Percentiles rank a stretch among this genome's conserved stretches.
phyloP scores from a whole-genome alignment of 1,140 invertebrate genomes.

The Drosophila tristis region DNA sequence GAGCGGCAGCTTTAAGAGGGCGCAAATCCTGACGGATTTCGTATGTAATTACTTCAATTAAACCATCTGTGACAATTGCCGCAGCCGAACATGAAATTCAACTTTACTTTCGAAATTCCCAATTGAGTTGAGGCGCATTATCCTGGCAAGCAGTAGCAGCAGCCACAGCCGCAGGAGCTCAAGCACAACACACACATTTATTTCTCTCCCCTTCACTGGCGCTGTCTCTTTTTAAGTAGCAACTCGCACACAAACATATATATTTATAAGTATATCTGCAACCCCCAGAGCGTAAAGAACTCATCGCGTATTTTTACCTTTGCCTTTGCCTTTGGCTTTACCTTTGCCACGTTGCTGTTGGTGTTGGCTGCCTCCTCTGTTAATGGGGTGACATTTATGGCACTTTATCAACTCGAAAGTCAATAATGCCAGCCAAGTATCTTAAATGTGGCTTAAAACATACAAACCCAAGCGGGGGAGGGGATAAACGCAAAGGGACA shows the following conservation, averaged over 20 bases:
- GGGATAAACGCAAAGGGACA: background rate
- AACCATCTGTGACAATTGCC: slow-evolving; percentile 84
- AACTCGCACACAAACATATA: too few species aligned
- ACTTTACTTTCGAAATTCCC: slow-evolving; percentile 84
- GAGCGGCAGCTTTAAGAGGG: background rate
- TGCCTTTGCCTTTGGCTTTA: slow-evolving; percentile 42
- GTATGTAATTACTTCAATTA: slow-evolving; percentile 84
- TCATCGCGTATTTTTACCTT: slow-evolving; percentile 51
- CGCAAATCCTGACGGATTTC: slow-evolving; percentile 83
- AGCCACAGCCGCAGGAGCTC: slow-evolving; percentile 40
- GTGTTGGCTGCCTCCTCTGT: slow-evolving; percentile 33
- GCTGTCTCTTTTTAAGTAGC: too few species aligned
- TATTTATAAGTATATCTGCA: too few species aligned
- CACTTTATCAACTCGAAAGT: slow-evolving; percentile 83
- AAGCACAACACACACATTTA: slow-evolving; percentile 49
- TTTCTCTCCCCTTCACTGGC: slow-evolving; percentile 17
- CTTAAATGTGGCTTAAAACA: slow-evolving; percentile 76
- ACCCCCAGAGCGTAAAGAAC: background rate
- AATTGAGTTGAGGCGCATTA: slow-evolving; percentile 83
- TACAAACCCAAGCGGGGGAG: slow-evolving; percentile 1
- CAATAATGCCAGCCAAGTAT: slow-evolving; percentile 78
- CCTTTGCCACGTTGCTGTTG: slow-evolving; percentile 23
- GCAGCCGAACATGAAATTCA: slow-evolving; percentile 83
- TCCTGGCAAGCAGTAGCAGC: slow-evolving; percentile 65
- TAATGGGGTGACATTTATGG: slow-evolving; percentile 84